Evolutionary conservation across 1,140 invertebrate species (phyloP), one percentile per base, ranked within the genome.

Genomic region (Oppia nitens): DNA sequence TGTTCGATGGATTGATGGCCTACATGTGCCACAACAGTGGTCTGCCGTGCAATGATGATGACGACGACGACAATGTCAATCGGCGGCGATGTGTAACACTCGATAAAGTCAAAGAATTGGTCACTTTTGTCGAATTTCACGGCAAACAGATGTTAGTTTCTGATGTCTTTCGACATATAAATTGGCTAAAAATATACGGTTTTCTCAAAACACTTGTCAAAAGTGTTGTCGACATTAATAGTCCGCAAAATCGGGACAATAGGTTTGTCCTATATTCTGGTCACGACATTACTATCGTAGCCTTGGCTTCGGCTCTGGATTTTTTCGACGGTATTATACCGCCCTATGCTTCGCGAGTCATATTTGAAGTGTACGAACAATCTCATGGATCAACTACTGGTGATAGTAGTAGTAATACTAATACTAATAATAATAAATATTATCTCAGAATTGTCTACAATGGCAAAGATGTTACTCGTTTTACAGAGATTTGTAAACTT

Each of bases 221-320:
- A 58, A 81, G 86, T 62, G 79, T 91, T 9, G 78, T 80, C 23
- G 78, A 79, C 0, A 68, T 86, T 9, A 81, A 86, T 64, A 79
- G 81, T 14, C 82, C 87, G 65, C 85, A 83, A 79, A 79, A 83
- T 60, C 79, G 79, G 6, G 74, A 76, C 27, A 78, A 82, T 62
- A 83, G 83, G 66, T 78, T 93, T 57, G 81, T 89, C 6, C 62
- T 93, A 0, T 95, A 90, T 68, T 92, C 88, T 0, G 89, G 87
- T 0, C 91, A 95, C 67, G 89, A 93, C 69, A 83, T 84, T 65
- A 92, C 89, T 0, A 64, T 93, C 23, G 84, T 88, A 64, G 85
- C 87, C 64, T 70, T 95, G 2, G 78, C 83, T 2, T 76, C 82
- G 3, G 83, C 86, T 0, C 67, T 95, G 23, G 87, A 87, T 0